Percentiles rank a stretch among this genome's conserved stretches.
Conservation (phyloP, 2,797 vertebrate species). For the Dipus sagitta region DNA sequence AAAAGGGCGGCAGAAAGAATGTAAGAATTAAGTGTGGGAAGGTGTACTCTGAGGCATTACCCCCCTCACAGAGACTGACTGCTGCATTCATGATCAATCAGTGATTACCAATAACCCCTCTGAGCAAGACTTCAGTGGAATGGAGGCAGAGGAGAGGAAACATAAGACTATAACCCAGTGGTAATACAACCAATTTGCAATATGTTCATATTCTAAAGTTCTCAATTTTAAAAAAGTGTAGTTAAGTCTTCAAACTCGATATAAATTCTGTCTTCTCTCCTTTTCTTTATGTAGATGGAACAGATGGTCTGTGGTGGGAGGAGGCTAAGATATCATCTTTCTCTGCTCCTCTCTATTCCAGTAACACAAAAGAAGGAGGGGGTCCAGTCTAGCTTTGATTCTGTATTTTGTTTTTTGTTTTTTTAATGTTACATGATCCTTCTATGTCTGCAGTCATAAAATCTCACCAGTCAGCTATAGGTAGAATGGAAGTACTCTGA, state of each 20-base stretch:
- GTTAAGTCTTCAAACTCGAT: not conserved
- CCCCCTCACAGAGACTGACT: too few species aligned
- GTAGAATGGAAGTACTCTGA: not conserved
- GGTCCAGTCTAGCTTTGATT: not conserved
- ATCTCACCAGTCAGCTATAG: not conserved
- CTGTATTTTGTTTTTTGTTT: not conserved
- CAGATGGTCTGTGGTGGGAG: not conserved
- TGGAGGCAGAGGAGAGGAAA: too few species aligned
- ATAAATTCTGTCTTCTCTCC: not conserved
- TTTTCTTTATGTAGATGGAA: not conserved
- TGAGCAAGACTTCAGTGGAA: too few species aligned
- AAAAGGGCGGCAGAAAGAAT: too few species aligned
- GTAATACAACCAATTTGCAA: too few species aligned
- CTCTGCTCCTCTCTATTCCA: not conserved
- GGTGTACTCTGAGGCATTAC: too few species aligned
- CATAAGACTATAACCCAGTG: too few species aligned
- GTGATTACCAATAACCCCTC: too few species aligned
- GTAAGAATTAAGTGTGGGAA: too few species aligned
- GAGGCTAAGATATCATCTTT: not conserved
- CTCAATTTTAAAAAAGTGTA: not conserved
- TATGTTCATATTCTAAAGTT: too few species aligned
- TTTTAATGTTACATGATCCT: not conserved
- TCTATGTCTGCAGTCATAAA: not conserved
- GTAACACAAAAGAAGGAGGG: not conserved
- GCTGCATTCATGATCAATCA: too few species aligned